These are phyloP conservation scores for Pocillopora grandis DNA, from an alignment of 92 coral and sea anemone species.

Conservation along the genomic window DNA sequence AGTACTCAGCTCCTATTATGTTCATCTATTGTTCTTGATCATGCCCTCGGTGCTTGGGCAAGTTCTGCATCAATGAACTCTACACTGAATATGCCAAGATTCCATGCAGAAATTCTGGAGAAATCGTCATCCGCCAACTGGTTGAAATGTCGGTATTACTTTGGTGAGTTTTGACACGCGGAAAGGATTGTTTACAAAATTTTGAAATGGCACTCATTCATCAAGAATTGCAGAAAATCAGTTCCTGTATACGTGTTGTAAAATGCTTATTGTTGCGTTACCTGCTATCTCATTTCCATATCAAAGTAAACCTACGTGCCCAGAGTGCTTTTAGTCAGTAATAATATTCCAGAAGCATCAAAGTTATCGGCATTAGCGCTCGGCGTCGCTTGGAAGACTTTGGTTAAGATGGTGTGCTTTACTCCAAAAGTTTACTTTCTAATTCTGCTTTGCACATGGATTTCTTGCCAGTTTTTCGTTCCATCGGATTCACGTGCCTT, in stretches of 20 bases:
- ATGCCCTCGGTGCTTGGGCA: no score
- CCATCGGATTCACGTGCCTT: slow-evolving; percentile 32
- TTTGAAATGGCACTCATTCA: background rate
- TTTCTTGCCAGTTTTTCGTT: slow-evolving; percentile 43
- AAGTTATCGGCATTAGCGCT: slow-evolving; percentile 7
- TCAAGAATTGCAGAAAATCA: background rate
- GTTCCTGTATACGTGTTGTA: background rate
- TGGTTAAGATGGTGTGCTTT: slow-evolving; percentile 16
- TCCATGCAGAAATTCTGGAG: background rate
- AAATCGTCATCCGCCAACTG: background rate
- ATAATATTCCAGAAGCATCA: slow-evolving; percentile 23
- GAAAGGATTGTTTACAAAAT: background rate
- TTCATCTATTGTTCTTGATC: no score
- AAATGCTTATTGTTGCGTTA: slow-evolving; percentile 13
- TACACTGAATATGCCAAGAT: no score
- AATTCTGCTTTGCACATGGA: slow-evolving; percentile 32
- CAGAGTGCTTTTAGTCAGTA: slow-evolving; percentile 4
- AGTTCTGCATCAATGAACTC: no score
- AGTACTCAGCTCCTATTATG: no score
- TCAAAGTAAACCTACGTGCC: slow-evolving; percentile 17
- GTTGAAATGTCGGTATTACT: background rate
- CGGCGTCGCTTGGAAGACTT: slow-evolving; percentile 7
- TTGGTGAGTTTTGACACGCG: background rate
- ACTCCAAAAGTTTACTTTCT: slow-evolving; percentile 35
- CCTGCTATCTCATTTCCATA: slow-evolving; percentile 26